These are phyloP conservation scores for Tinamus major DNA, from an alignment of 2,797 vertebrate genomes.

Conservation along the genomic window DNA sequence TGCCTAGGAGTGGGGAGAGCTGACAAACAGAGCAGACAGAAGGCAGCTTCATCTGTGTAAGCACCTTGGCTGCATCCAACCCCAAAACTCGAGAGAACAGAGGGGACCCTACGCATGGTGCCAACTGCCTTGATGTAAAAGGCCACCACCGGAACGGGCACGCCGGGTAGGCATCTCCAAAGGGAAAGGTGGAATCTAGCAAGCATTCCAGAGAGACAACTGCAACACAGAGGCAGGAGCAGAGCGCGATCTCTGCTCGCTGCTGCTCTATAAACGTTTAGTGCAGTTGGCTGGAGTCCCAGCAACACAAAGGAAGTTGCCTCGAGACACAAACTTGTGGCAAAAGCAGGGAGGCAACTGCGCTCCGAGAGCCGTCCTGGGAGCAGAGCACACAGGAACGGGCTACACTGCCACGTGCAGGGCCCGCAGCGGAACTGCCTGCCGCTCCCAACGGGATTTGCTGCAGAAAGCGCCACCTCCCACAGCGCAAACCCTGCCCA, in stretches of 20 bases:
- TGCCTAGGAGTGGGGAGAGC: too few relatives aligned
- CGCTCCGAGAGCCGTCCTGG: background rate
- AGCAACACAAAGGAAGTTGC: background rate
- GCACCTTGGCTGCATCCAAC: background rate
- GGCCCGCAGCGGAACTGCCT: background rate
- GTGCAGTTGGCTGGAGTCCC: background rate
- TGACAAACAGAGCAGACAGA: background rate
- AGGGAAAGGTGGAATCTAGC: background rate
- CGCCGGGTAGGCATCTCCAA: background rate
- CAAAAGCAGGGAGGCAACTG: background rate
- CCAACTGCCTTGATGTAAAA: background rate
- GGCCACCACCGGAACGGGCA: fast-evolving
- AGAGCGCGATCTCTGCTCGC: background rate
- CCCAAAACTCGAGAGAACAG: background rate
- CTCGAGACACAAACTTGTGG: background rate
- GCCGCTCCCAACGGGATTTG: fast-evolving
- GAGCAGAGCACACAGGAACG: background rate
- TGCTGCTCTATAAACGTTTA: background rate
- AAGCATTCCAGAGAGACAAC: background rate
- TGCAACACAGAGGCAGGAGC: background rate
- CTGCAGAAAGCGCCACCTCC: background rate
- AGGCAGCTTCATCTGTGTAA: background rate
- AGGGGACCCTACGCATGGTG: too few relatives aligned
- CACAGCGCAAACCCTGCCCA: background rate
- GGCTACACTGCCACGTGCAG: background rate